Evolutionary conservation across 2,113 vertebrate genomes (phyloP).

Genomic region (Martes martes): DNA sequence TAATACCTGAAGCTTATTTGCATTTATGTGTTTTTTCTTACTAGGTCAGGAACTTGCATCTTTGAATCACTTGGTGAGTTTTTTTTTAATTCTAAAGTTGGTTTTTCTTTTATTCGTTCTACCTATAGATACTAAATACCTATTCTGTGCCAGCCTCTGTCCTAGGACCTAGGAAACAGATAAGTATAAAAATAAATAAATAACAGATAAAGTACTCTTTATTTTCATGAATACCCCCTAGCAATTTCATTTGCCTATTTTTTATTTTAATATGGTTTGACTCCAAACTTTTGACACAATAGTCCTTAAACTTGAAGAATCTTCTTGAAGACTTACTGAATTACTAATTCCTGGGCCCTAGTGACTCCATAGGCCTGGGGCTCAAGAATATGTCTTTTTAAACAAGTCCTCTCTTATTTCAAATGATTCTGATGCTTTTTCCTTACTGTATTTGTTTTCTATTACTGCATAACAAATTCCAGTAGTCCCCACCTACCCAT

Average conservation of each 20-base stretch:
- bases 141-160: neutral
- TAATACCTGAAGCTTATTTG: conserved; percentile 4
- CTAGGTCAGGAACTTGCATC: conserved; percentile 94
- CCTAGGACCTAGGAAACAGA: neutral
- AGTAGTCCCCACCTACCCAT: neutral
- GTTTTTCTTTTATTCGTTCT: conserved; percentile 26
- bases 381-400: neutral
- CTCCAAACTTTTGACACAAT: neutral
- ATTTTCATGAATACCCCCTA: neutral
- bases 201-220: neutral
- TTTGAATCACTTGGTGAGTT: conserved; percentile 90
- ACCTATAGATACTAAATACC: neutral
- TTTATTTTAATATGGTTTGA: neutral
- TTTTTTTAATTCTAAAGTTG: conserved; percentile 20
- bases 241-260: neutral
- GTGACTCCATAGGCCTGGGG: neutral
- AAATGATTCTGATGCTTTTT: neutral
- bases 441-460: neutral
- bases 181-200: neutral
- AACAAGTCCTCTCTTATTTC: neutral
- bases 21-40: conserved; percentile 6
- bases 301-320: neutral
- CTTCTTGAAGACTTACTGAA: neutral
- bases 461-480: neutral
- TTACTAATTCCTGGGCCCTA: neutral